Evolutionary conservation across 2,113 vertebrate species (phyloP).

Genomic region (Nestor notabilis): DNA sequence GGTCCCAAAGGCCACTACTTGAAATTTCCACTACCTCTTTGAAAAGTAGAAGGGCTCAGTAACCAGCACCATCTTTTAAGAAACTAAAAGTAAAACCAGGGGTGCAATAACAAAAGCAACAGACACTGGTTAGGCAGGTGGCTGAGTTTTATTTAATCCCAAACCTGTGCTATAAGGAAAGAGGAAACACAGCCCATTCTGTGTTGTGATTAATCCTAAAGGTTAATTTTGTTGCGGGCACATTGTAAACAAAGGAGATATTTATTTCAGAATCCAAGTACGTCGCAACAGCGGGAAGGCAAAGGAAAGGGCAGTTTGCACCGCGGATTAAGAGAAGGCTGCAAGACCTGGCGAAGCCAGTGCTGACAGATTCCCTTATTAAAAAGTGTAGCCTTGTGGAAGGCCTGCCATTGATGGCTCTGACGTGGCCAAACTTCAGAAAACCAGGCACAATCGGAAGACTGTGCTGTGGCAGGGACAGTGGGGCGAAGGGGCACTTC

Average conservation of each 20-base stretch:
- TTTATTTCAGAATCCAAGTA: conserved; percentile 67
- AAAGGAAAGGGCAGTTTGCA: conserved; percentile 67
- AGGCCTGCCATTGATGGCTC: conserved; percentile 62
- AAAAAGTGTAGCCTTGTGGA: conserved; percentile 76
- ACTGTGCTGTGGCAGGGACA: conserved; percentile 74
- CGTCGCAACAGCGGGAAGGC: conserved; percentile 8
- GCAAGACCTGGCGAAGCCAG: conserved; percentile 71
- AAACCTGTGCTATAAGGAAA: not conserved
- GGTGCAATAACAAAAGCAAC: not conserved
- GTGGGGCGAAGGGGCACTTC: conserved; percentile 70
- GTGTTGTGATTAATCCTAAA: conserved; percentile 71
- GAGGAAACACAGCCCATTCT: conserved; percentile 30
- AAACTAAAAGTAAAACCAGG: not conserved
- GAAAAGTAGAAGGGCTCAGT: not conserved
- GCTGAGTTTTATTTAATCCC: not conserved
- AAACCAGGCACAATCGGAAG: conserved; percentile 76
- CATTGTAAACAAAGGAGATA: conserved; percentile 77
- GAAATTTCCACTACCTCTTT: not conserved
- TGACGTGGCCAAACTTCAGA: conserved; percentile 65
- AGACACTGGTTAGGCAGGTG: not conserved
- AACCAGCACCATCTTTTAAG: not conserved
- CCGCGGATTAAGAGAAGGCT: conserved; percentile 76
- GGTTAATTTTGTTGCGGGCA: conserved; percentile 77
- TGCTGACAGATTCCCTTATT: conserved; percentile 87
- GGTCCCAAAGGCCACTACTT: not conserved